Evolutionary conservation across 2,888 invertebrate genomes (phyloP).

Genomic region (Cecidostiba fungosa): DNA sequence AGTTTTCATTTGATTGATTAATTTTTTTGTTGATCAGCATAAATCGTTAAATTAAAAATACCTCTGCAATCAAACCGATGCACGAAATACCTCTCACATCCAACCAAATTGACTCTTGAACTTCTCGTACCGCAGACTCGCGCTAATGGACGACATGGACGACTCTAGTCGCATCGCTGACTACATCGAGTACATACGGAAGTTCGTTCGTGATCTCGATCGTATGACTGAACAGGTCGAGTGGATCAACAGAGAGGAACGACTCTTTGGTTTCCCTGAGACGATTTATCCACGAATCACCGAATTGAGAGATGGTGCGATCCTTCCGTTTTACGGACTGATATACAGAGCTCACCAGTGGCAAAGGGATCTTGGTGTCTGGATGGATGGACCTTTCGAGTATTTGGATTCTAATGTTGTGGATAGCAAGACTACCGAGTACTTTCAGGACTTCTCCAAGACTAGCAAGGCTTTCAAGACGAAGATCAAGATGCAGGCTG

Average conservation of each 20-base stretch:
- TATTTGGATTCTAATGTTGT: conserved; percentile 90
- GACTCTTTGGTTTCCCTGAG: conserved; percentile 90
- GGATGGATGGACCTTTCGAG: conserved; percentile 96
- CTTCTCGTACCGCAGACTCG: conserved; percentile 80
- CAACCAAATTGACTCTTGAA: no score
- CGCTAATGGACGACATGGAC: conserved; percentile 92
- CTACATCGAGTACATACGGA: conserved; percentile 89
- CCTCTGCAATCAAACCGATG: no score
- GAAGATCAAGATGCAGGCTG: conserved; percentile 89
- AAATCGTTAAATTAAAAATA: no score
- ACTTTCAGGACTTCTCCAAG: conserved; percentile 89
- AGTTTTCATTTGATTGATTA: background rate
- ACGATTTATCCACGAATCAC: conserved; percentile 89
- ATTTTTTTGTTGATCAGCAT: no score
- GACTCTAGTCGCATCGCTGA: conserved; percentile 88
- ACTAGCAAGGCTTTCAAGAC: conserved; percentile 89
- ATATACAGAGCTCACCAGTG: conserved; percentile 87
- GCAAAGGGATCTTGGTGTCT: conserved; percentile 91
- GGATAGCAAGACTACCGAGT: conserved; percentile 90
- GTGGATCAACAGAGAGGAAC: conserved; percentile 96
- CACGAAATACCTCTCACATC: background rate
- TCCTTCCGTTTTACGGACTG: conserved; percentile 87
- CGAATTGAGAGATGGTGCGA: conserved; percentile 87
- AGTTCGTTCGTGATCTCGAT: conserved; percentile 88
- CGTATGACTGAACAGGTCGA: conserved; percentile 88